Percentiles rank a stretch among this genome's conserved stretches.
These are phyloP conservation scores for Pelagia noctiluca DNA, from an alignment of 30 jellyfish, hydroid and myxozoan species.

Conservation along the genomic window DNA sequence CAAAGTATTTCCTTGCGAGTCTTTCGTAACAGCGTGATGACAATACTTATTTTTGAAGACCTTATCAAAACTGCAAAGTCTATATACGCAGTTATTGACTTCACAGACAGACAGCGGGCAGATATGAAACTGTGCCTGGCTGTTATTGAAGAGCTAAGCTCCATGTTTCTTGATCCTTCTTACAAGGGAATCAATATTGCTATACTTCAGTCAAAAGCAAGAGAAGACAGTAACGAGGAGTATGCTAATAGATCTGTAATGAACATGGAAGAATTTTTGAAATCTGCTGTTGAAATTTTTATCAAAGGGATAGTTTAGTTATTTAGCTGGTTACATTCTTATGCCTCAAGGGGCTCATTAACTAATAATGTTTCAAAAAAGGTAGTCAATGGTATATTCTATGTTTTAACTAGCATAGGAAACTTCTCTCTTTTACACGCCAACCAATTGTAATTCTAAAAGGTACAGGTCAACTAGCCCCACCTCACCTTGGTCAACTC, in stretches of 20 bases:
- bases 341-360: too few species aligned
- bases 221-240: background rate
- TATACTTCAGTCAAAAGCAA: background rate
- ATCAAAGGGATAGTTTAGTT: background rate
- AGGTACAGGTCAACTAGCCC: too few species aligned
- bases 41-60: slow-evolving; percentile 49
- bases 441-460: too few species aligned
- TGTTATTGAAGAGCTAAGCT: slow-evolving; percentile 19
- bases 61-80: slow-evolving; percentile 38
- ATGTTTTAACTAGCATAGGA: too few species aligned
- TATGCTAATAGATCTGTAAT: slow-evolving; percentile 16
- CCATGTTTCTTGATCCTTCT: background rate
- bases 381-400: too few species aligned
- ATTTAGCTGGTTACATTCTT: too few species aligned
- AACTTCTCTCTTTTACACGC: too few species aligned
- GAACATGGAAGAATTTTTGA: slow-evolving; percentile 20
- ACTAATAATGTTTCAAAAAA: too few species aligned
- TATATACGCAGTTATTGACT: slow-evolving; percentile 55
- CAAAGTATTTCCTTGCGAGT: slow-evolving; percentile 41
- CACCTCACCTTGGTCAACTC: too few species aligned
- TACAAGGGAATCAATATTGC: background rate
- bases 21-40: slow-evolving; percentile 42
- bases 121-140: slow-evolving; percentile 37
- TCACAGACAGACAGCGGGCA: slow-evolving; percentile 56
- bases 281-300: background rate